Evolutionary conservation across 2,113 vertebrate species (phyloP).

Genomic region (Canis aureus): DNA sequence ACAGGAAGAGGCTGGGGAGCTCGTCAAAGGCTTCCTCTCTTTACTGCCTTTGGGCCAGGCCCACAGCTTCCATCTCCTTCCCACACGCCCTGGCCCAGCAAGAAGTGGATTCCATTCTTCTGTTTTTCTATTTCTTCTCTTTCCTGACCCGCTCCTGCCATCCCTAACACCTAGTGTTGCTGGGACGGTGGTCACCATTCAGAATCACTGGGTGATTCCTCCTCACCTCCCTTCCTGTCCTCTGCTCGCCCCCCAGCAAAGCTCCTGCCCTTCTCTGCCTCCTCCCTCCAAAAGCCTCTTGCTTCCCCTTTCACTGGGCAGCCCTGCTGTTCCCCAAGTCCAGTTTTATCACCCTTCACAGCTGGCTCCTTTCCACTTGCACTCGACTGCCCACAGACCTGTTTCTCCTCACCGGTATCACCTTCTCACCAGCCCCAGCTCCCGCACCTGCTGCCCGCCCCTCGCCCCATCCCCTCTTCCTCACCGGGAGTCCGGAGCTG

Average conservation of each 20-base stretch:
- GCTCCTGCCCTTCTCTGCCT: neutral
- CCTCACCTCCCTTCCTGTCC: neutral
- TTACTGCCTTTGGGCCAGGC: neutral
- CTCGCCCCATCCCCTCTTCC: neutral
- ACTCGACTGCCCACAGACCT: neutral
- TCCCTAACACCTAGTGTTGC: neutral
- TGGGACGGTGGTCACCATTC: neutral
- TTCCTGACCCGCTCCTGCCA: neutral
- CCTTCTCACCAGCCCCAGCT: neutral
- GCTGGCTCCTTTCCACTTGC: neutral
- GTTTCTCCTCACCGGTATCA: neutral
- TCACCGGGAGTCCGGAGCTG: constrained; percentile 75
- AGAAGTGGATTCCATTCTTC: neutral
- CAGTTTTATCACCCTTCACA: neutral
- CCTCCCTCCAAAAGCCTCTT: neutral
- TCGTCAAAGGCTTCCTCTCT: neutral
- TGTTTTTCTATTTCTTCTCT: neutral
- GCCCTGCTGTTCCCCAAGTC: neutral
- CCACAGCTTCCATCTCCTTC: neutral
- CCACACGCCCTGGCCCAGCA: neutral
- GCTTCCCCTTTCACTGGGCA: neutral
- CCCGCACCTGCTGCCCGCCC: neutral
- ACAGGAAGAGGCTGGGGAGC: constrained; percentile 61
- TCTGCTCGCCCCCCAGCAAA: neutral
- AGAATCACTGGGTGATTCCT: neutral